Conservation (phyloP, 64 coral and sea anemone species). For the Pocillopora damicornis region DNA sequence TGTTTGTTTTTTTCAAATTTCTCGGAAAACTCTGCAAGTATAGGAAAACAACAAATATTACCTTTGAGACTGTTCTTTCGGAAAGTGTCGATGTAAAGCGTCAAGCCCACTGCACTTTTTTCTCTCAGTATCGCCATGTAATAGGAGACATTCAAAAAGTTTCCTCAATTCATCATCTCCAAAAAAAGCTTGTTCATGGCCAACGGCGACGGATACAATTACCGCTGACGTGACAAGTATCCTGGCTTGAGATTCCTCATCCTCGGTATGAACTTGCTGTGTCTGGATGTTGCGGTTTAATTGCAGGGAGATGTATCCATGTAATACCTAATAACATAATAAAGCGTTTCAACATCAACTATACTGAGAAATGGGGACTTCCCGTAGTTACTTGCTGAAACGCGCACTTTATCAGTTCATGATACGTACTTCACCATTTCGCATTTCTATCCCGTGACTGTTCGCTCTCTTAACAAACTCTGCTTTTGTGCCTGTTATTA, state of each 20-base stretch:
- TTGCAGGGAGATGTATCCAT: neutral
- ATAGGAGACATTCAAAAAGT: neutral
- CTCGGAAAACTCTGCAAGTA: no score
- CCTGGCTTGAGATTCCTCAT: neutral
- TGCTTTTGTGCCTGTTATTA: no score
- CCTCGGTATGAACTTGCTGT: neutral
- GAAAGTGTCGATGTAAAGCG: neutral
- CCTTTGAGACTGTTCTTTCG: neutral
- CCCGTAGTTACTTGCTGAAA: no score
- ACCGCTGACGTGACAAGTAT: slow-evolving; percentile 11
- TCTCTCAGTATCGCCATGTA: neutral
- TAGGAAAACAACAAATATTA: no score
- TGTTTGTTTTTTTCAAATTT: no score
- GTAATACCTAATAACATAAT: neutral
- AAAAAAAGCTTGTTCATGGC: neutral
- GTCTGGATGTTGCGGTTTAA: neutral
- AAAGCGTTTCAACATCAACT: no score
- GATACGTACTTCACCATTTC: no score
- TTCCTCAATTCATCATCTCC: neutral
- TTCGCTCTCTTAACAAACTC: no score
- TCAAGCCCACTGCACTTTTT: neutral
- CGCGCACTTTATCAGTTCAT: no score
- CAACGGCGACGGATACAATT: slow-evolving; percentile 9
- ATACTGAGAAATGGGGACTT: no score
- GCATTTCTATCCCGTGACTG: no score